A percentile compares a stretch with the other conserved stretches of the same genome.
Evolutionary conservation across 30 jellyfish, hydroid and myxozoan genomes (phyloP).

Genomic region (Calvadosia cruxmelitensis): DNA sequence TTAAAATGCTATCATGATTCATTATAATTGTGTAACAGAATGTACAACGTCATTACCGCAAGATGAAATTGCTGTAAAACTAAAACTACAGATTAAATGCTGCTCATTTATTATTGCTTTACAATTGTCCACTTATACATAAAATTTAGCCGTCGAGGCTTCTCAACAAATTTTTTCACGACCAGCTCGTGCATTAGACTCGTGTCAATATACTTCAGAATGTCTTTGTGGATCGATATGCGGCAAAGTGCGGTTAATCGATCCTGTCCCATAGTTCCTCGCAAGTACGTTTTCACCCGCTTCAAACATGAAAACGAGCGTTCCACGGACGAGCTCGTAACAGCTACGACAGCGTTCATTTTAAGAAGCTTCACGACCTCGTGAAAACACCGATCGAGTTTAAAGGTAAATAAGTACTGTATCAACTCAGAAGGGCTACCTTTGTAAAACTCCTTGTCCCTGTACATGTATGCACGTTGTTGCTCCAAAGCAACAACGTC

Average conservation of each 20-base stretch:
- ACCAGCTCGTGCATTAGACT: not conserved
- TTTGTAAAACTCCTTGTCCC: conserved; percentile 13
- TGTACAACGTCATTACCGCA: too few species aligned
- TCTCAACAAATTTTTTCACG: conserved; percentile 10
- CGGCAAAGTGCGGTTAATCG: conserved; percentile 25
- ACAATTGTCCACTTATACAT: too few species aligned
- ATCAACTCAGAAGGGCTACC: not conserved
- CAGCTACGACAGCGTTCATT: conserved; percentile 13
- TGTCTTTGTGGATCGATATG: conserved; percentile 10
- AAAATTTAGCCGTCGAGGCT: conserved; percentile 17
- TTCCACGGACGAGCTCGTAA: conserved; percentile 24
- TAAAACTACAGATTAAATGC: too few species aligned
- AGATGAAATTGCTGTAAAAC: too few species aligned
- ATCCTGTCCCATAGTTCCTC: conserved; percentile 33
- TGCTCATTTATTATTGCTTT: too few species aligned
- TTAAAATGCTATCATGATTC: too few species aligned
- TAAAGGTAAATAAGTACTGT: not conserved
- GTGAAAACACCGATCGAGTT: conserved; percentile 11
- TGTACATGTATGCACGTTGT: conserved; percentile 8
- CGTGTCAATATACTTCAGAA: conserved; percentile 7
- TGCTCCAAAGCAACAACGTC: conserved; percentile 7
- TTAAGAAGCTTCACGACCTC: conserved; percentile 10
- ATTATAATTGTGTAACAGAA: too few species aligned
- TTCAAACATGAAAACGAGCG: conserved; percentile 23
- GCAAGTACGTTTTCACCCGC: conserved; percentile 23